A percentile compares a stretch with the other conserved stretches of the same genome.
phyloP scores from a whole-genome alignment of 2,888 invertebrate species.

The Galerucella pusilla region DNA sequence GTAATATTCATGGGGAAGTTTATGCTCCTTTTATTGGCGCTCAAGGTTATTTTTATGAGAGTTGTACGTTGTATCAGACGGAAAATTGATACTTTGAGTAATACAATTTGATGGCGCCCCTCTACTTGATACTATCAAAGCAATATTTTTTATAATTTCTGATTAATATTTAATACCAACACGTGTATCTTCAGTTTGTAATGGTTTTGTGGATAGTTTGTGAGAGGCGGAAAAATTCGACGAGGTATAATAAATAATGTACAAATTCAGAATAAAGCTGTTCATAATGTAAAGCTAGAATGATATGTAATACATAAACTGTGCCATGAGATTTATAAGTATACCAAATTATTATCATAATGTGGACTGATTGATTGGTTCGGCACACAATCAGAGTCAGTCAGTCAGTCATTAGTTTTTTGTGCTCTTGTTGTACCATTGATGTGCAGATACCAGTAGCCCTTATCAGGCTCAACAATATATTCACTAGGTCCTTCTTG shows the following conservation, averaged over 20 bases:
- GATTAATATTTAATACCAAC: constrained; percentile 2
- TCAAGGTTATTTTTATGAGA: constrained; percentile 33
- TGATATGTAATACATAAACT: no score
- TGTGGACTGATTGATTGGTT: no score
- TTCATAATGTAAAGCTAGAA: background rate
- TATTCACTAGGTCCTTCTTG: no score
- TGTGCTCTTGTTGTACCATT: no score
- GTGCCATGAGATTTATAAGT: no score
- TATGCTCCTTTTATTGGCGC: constrained; percentile 32
- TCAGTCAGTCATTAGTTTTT: no score
- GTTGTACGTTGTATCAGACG: constrained; percentile 9
- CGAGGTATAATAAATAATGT: background rate
- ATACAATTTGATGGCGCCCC: constrained; percentile 25
- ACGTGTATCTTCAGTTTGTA: background rate
- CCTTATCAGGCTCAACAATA: no score
- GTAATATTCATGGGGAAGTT: constrained; percentile 37
- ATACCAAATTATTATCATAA: no score
- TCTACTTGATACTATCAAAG: constrained; percentile 17
- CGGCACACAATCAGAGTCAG: no score
- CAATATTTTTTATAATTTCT: constrained; percentile 28
- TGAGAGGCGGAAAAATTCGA: no score
- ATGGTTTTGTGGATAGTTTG: background rate
- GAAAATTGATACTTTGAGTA: constrained; percentile 34
- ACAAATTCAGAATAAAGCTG: background rate
- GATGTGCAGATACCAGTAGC: no score